Evolutionary conservation across 2,888 invertebrate genomes (phyloP), one percentile per base, ranked within the genome.

Genomic region (Lissocephala sabroskyi): DNA sequence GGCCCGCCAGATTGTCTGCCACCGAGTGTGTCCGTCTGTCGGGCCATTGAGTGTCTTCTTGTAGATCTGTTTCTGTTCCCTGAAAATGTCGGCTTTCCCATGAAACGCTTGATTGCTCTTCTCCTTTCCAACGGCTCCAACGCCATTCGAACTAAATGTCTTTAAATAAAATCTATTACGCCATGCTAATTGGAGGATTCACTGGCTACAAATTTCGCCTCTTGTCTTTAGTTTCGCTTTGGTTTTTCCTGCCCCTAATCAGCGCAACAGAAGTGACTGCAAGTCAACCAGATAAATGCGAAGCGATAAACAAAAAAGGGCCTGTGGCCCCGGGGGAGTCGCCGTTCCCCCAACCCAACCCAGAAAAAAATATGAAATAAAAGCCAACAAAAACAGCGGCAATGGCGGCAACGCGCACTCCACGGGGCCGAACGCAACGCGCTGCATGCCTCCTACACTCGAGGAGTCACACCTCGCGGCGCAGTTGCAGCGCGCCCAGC

Each of bases 391-490:
- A 23, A 23, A 7, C 3, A 23, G 23, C 3, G 7, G 23, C 3
- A 23, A 7, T 5, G 7, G 23, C 3, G 23, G 23, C 3, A 23
- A 7, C 23, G 7, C 7, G 23, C 4, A 23, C 3, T 5, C 7
- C 23, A 23, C 3, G 4, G 7, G 23, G 7, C 23, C 23, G 7
- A 23, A 23, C 49, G 61, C 65, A 65, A 73, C 61, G 74, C 79
- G 49, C 77, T 47, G 78, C 77, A 65, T 78, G 77, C 79, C 76
- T 78, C 78, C 77, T 75, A 73, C 78, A 78, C 79, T 79, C 70
- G 70, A 73, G 65, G 75, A 66, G 61, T 78, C 76, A 78, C 77
- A 78, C 77, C 77, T 79, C 71, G 56, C 46, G 46, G 45, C 51
- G 52, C 52, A 36, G 13, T 16, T 16, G 14, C 29, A 40, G 41